These are phyloP conservation scores for Sarcophaga carnaria DNA, from an alignment of 2,888 invertebrate genomes.

Conservation along the genomic window DNA sequence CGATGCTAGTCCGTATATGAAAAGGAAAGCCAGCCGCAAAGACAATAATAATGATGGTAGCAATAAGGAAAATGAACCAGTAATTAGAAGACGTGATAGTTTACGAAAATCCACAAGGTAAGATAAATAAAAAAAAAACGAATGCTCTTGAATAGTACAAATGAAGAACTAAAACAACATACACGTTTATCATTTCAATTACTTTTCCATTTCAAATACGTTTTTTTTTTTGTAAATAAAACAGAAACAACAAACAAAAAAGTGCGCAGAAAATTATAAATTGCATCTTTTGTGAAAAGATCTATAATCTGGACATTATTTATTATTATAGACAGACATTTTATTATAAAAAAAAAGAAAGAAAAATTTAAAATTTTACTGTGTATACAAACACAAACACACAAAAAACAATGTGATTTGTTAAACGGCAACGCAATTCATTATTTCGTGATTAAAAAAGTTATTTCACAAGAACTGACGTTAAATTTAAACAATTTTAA, in stretches of 20 bases:
- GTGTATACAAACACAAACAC: constrained; percentile 8
- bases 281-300: constrained; percentile 28
- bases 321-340: constrained; percentile 13
- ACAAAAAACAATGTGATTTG: neutral
- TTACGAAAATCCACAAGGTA: constrained; percentile 79
- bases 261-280: constrained; percentile 35
- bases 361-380: constrained; percentile 21
- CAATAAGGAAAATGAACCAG: constrained; percentile 78
- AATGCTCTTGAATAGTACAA: too few relatives aligned
- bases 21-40: constrained; percentile 76
- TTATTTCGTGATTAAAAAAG: constrained; percentile 27
- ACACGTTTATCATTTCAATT: too few relatives aligned
- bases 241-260: constrained; percentile 7
- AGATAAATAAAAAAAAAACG: constrained; percentile 14
- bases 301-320: constrained; percentile 29
- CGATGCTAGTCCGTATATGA: constrained; percentile 78
- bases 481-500: neutral
- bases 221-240: constrained; percentile 32
- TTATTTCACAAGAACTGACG: constrained; percentile 9
- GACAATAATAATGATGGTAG: constrained; percentile 74
- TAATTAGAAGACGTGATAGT: constrained; percentile 78
- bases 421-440: constrained; percentile 45
- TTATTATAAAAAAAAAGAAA: constrained; percentile 20
- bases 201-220: neutral
- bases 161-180: too few relatives aligned